Evolutionary conservation across 2,113 vertebrate species (phyloP).

Genomic region (Montifringilla adamsi): DNA sequence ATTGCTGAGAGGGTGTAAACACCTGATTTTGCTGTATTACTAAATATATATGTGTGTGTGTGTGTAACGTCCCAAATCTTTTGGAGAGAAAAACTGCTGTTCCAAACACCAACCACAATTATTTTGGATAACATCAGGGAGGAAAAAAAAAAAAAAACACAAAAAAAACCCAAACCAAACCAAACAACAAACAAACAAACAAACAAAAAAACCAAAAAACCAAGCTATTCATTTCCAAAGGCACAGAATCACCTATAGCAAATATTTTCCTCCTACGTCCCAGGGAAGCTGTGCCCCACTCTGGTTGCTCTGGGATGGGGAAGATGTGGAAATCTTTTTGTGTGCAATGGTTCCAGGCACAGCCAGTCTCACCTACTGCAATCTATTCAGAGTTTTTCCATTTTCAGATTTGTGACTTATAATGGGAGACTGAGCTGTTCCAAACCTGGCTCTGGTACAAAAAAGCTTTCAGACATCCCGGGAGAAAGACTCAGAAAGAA

Average conservation of each 20-base stretch:
- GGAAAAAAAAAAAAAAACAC: background rate
- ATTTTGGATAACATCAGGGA: background rate
- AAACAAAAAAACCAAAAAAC: fast-evolving
- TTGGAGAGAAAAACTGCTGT: background rate
- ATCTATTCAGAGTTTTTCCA: background rate
- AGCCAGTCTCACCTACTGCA: background rate
- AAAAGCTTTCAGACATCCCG: conserved; percentile 47
- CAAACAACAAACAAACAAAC: too few species aligned
- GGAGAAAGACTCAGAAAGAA: background rate
- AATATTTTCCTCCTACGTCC: background rate
- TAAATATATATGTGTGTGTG: background rate
- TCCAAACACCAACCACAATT: background rate
- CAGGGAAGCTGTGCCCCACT: background rate
- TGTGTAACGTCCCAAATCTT: background rate
- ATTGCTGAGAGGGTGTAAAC: background rate
- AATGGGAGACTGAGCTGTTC: background rate
- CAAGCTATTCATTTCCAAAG: background rate
- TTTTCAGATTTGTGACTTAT: background rate
- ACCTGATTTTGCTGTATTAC: background rate
- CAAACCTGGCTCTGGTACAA: conserved; percentile 38
- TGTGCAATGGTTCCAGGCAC: background rate
- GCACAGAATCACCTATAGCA: background rate
- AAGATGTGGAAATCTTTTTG: background rate
- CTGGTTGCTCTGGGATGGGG: background rate
- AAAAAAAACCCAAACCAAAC: too few species aligned